phyloP scores from a whole-genome alignment of 2,797 vertebrate genomes.

The Spatula clypeata region DNA sequence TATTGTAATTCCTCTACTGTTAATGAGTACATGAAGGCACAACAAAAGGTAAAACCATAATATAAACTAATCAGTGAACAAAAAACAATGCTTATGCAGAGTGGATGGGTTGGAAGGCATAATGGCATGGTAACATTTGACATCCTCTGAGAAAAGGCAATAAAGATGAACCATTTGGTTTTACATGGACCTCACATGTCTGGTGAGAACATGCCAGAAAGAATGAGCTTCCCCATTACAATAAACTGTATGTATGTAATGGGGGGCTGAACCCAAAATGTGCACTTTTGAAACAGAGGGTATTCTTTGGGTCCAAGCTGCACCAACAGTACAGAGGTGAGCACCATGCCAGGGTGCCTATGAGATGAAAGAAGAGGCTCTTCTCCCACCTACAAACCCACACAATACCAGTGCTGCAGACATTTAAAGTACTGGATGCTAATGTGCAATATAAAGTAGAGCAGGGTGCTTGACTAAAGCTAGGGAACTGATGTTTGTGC shows the following conservation, averaged over 20 bases:
- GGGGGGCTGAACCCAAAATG: not conserved
- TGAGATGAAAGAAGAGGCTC: not conserved
- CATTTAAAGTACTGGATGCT: not conserved
- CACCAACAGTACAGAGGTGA: fast-evolving
- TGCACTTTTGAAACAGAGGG: fast-evolving
- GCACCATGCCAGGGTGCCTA: fast-evolving
- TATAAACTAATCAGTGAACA: not conserved
- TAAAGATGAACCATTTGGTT: not conserved
- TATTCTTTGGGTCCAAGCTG: fast-evolving
- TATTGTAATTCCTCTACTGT: not conserved
- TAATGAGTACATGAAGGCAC: conserved; percentile 19
- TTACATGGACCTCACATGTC: not conserved
- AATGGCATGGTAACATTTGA: not conserved
- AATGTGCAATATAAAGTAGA: not conserved
- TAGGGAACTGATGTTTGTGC: not conserved
- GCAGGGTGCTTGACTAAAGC: not conserved
- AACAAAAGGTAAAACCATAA: not conserved
- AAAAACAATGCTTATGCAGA: not conserved
- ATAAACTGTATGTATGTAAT: not conserved
- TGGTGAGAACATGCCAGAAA: not conserved
- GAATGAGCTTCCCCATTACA: not conserved
- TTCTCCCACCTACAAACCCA: not conserved
- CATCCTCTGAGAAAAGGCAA: not conserved
- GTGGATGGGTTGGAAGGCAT: not conserved
- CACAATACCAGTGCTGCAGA: not conserved